Percentiles rank a stretch among this genome's conserved stretches.
Conservation (phyloP, 1,140 invertebrate species). For the Drosophila dunni region DNA sequence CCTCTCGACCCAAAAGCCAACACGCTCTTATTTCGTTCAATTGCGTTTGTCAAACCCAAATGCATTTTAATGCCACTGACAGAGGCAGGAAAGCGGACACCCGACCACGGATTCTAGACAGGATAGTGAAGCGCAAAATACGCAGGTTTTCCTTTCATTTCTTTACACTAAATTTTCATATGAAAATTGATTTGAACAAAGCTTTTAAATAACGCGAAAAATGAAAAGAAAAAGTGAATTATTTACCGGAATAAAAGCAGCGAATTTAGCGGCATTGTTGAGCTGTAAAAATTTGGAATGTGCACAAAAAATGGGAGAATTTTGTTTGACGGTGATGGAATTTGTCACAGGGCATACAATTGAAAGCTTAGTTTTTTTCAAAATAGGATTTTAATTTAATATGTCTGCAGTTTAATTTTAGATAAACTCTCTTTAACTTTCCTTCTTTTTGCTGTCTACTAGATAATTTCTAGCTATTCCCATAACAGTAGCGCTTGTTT, state of each 20-base stretch:
- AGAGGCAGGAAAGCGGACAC: slow-evolving; percentile 1
- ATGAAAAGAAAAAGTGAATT: slow-evolving; percentile 9
- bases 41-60: slow-evolving; percentile 65
- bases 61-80: slow-evolving; percentile 54
- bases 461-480: not conserved
- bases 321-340: not conserved
- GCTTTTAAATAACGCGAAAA: slow-evolving; percentile 18
- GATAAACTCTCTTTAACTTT: too few relatives aligned
- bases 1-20: slow-evolving; percentile 18
- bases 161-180: slow-evolving; percentile 24
- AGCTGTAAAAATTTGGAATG: slow-evolving; percentile 1
- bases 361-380: too few relatives aligned
- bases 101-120: not conserved
- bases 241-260: not conserved
- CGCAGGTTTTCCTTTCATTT: slow-evolving; percentile 18
- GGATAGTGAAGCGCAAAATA: not conserved
- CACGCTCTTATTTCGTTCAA: slow-evolving; percentile 65
- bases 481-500: not conserved
- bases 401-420: too few relatives aligned
- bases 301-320: not conserved
- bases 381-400: too few relatives aligned
- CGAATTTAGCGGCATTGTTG: not conserved
- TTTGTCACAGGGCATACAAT: too few relatives aligned
- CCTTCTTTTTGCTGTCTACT: too few relatives aligned
- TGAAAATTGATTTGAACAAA: slow-evolving; percentile 38